Percentiles rank a stretch among this genome's conserved stretches.
Evolutionary conservation across 1,140 invertebrate species (phyloP).

Genomic region (Drosophila elegans): DNA sequence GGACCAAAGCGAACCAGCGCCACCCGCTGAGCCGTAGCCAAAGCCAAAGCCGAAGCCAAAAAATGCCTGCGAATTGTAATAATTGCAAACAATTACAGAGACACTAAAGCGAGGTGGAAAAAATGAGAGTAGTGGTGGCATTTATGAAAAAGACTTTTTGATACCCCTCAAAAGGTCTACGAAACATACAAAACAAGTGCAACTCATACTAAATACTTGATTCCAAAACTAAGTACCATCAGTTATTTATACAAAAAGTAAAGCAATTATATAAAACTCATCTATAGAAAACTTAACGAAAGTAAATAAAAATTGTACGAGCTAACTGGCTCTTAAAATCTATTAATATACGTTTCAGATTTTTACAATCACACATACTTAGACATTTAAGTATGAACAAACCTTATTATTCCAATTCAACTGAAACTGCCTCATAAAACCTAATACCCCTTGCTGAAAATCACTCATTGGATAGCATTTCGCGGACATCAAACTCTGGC

Average conservation of each 20-base stretch:
- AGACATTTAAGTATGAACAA: too few relatives aligned
- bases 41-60: constrained; percentile 41
- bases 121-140: constrained; percentile 23
- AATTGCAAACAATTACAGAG: constrained; percentile 77
- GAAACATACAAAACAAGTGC: constrained; percentile 3
- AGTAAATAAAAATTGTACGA: too few relatives aligned
- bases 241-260: too few relatives aligned
- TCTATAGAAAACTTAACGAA: too few relatives aligned
- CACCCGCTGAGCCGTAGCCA: constrained; percentile 61
- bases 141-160: constrained; percentile 35
- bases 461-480: constrained; percentile 17
- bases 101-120: constrained; percentile 51
- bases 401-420: background rate
- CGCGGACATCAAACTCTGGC: constrained; percentile 22
- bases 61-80: constrained; percentile 64
- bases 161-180: constrained; percentile 13
- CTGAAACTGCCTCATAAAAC: background rate
- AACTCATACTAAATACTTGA: too few relatives aligned
- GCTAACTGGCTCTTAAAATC: too few relatives aligned
- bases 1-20: constrained; percentile 40
- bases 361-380: background rate
- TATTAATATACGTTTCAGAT: too few relatives aligned
- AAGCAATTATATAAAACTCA: too few relatives aligned
- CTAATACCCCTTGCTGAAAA: constrained; percentile 12
- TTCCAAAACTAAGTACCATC: too few relatives aligned